phyloP scores from a whole-genome alignment of 53 echinoderm and acorn worm species.

The Mesocentrotus franciscanus region DNA sequence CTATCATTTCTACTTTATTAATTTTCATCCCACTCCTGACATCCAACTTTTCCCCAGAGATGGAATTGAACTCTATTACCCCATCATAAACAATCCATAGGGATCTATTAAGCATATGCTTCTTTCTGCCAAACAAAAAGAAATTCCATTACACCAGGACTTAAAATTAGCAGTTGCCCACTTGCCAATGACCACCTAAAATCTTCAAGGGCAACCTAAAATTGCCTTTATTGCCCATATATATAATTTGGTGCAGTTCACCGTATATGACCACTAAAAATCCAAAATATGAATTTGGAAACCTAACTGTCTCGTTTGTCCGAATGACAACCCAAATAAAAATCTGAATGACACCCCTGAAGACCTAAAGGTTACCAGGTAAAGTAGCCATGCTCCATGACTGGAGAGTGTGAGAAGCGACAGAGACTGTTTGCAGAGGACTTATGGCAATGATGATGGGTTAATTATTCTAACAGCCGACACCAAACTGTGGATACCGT shows the following conservation, averaged over 20 bases:
- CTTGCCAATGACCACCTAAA: too few species aligned
- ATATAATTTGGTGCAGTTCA: too few species aligned
- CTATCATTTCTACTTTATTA: background rate
- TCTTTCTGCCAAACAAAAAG: too few species aligned
- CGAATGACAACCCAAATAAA: too few species aligned
- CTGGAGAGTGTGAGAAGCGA: background rate
- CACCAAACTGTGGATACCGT: background rate
- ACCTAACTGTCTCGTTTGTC: too few species aligned
- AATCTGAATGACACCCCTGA: too few species aligned
- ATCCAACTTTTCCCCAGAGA: background rate
- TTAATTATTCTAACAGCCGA: background rate
- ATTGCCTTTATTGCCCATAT: too few species aligned
- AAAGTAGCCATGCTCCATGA: background rate
- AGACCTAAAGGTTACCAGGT: conserved; percentile 6
- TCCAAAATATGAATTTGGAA: too few species aligned
- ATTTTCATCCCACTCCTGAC: background rate
- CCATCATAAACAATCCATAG: background rate
- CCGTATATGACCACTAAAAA: too few species aligned
- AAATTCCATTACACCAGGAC: too few species aligned
- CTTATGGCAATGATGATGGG: background rate
- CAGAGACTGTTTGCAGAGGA: conserved; percentile 24
- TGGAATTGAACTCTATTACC: background rate
- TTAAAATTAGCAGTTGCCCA: too few species aligned
- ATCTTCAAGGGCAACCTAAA: too few species aligned
- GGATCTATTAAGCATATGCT: background rate